These are phyloP conservation scores for Mercenaria mercenaria DNA, from an alignment of 1,140 invertebrate species.

Conservation along the genomic window DNA sequence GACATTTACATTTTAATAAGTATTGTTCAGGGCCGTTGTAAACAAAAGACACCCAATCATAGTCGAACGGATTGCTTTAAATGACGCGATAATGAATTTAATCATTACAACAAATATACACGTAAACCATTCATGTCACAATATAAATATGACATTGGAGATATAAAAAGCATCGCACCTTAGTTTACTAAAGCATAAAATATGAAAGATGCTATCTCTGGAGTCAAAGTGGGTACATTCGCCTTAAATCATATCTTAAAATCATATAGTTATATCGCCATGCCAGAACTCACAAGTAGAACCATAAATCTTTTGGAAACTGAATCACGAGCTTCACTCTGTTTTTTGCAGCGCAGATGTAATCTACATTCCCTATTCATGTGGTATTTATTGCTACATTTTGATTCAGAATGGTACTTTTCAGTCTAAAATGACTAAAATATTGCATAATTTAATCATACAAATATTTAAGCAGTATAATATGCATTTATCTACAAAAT, in stretches of 20 bases:
- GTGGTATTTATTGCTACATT: background rate
- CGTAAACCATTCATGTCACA: background rate
- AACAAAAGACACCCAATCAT: conserved; percentile 7
- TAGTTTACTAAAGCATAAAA: conserved; percentile 36
- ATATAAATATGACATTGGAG: background rate
- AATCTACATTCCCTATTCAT: background rate
- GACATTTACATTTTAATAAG: background rate
- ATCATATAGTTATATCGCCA: conserved; percentile 9
- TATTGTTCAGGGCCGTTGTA: background rate
- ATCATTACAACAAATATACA: background rate
- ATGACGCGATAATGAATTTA: background rate
- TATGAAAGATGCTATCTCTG: conserved; percentile 36
- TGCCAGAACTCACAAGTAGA: conserved; percentile 35
- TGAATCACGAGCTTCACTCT: conserved; percentile 9
- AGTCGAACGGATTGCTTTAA: background rate
- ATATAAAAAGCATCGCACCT: conserved; percentile 10
- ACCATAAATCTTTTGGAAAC: conserved; percentile 19
- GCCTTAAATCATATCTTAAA: conserved; percentile 38
- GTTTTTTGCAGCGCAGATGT: background rate
- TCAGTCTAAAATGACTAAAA: background rate
- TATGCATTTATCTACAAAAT: no score
- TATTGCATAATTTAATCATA: background rate
- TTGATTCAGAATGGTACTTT: background rate
- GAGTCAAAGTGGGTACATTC: conserved; percentile 17
- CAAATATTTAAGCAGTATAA: no score